phyloP scores from a whole-genome alignment of 1,140 invertebrate genomes.

The Rhyacophila brunnea region DNA sequence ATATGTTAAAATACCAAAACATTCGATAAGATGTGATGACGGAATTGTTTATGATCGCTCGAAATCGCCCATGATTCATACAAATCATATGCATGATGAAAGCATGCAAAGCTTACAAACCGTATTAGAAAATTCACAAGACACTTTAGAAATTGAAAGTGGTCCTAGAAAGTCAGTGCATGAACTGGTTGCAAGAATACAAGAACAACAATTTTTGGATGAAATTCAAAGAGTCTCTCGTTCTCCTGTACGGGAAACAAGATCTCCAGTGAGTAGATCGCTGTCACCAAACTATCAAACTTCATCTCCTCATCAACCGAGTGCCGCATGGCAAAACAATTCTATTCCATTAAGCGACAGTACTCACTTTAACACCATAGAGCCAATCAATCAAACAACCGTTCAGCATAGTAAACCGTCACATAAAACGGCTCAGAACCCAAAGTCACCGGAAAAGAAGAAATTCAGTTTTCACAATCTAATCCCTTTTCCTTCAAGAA shows the following conservation, averaged over 20 bases:
- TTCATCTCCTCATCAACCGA: conserved; percentile 8
- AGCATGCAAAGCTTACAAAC: neutral
- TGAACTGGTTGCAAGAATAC: conserved; percentile 59
- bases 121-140: neutral
- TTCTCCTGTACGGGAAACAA: conserved; percentile 27
- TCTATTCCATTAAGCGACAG: conserved; percentile 33
- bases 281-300: conserved; percentile 27
- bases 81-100: neutral
- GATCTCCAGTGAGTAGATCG: conserved; percentile 26
- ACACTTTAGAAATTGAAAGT: conserved; percentile 10
- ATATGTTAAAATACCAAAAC: conserved; percentile 50
- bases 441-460: conserved; percentile 39
- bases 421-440: conserved; percentile 33
- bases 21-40: conserved; percentile 38
- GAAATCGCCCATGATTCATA: neutral
- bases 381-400: conserved; percentile 23
- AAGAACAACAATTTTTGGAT: conserved; percentile 46
- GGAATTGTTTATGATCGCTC: conserved; percentile 1
- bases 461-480: conserved; percentile 55
- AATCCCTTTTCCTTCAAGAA: conserved; percentile 52
- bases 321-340: conserved; percentile 27
- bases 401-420: conserved; percentile 31
- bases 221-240: conserved; percentile 28
- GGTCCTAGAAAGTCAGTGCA: conserved; percentile 55
- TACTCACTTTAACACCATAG: conserved; percentile 33